Evolutionary conservation across 1,140 invertebrate species (phyloP).

Genomic region (Aleiodes sp.): DNA sequence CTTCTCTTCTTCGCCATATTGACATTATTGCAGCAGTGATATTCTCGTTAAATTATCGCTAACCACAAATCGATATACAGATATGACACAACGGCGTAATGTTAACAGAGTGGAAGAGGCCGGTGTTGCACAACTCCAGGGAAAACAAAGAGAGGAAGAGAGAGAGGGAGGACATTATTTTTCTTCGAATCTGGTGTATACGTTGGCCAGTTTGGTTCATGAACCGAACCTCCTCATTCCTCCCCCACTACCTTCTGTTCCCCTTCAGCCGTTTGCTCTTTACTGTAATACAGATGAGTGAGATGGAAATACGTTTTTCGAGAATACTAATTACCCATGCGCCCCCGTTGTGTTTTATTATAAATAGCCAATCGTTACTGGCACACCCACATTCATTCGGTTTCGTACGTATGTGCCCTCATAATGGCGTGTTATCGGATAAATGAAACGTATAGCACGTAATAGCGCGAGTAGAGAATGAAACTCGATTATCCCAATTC

Average conservation of each 20-base stretch:
- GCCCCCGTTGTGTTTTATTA: conserved; percentile 60
- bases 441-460: conserved; percentile 60
- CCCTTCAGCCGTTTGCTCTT: no score
- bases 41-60: conserved; percentile 12
- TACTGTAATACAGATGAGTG: no score
- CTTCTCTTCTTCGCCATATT: no score
- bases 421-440: conserved; percentile 66
- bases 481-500: conserved; percentile 54
- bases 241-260: no score
- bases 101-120: not conserved
- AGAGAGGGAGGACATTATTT: not conserved
- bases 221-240: no score
- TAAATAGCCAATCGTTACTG: conserved; percentile 66
- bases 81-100: not conserved
- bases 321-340: conserved; percentile 64
- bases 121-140: not conserved
- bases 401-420: conserved; percentile 39
- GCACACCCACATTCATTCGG: conserved; percentile 57
- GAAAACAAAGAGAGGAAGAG: not conserved
- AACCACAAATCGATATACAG: conserved; percentile 9
- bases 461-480: conserved; percentile 21
- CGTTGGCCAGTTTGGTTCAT: not conserved
- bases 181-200: not conserved
- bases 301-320: conserved; percentile 42
- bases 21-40: conserved; percentile 11